Evolutionary conservation across 2,888 invertebrate genomes (phyloP).

Genomic region (Chorisops tibialis): DNA sequence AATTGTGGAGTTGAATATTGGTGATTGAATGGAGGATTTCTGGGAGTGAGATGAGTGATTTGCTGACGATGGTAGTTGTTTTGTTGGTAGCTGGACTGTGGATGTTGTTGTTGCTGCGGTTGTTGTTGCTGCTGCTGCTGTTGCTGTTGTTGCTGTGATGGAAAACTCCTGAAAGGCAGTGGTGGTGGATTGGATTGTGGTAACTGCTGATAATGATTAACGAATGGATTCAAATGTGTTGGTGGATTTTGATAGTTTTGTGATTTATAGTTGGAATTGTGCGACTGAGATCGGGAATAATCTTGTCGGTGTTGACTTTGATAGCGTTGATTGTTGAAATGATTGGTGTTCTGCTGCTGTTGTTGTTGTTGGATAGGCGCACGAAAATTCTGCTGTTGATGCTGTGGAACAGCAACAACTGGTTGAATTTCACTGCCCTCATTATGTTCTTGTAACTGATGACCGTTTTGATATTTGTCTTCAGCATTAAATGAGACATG

Average conservation of each 20-base stretch:
- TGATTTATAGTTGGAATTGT: background rate
- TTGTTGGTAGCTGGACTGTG: background rate
- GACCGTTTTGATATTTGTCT: conserved; percentile 50
- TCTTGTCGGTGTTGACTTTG: conserved; percentile 32
- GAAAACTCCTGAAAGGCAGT: background rate
- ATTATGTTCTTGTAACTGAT: conserved; percentile 54
- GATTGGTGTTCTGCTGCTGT: conserved; percentile 13
- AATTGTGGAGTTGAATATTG: conserved; percentile 10
- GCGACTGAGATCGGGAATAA: conserved; percentile 5
- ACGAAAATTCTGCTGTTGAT: background rate
- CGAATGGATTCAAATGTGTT: conserved; percentile 3
- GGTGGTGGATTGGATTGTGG: background rate
- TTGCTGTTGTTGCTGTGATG: background rate
- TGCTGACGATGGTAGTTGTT: conserved; percentile 8
- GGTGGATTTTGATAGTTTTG: conserved; percentile 3
- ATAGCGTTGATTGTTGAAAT: conserved; percentile 42
- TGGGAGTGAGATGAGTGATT: conserved; percentile 8
- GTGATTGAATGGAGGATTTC: conserved; percentile 11
- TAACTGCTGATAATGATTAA: background rate
- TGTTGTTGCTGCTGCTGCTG: no score
- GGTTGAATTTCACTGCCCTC: conserved; percentile 66
- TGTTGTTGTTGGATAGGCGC: conserved; percentile 38
- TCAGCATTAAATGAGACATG: conserved; percentile 78
- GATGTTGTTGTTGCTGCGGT: background rate
- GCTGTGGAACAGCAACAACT: conserved; percentile 55